Conservation (phyloP, 2,797 vertebrate genomes). For the Oryzias sinensis region DNA sequence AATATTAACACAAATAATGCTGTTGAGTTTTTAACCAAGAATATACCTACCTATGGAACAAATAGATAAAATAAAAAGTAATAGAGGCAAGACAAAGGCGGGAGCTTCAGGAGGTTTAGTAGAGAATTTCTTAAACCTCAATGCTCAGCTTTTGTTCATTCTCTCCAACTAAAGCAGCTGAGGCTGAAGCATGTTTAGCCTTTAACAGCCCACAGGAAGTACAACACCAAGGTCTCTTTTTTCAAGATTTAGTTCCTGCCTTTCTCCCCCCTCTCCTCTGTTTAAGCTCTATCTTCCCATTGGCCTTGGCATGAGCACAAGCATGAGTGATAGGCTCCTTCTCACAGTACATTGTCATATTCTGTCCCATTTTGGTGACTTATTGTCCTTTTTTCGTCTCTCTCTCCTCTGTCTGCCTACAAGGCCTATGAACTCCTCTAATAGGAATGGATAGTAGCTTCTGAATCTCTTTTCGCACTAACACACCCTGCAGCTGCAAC, state of each 20-base stretch:
- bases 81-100: no score
- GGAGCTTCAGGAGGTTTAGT: no score
- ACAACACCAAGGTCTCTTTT: slow-evolving; percentile 33
- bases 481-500: slow-evolving; percentile 15
- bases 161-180: slow-evolving; percentile 39
- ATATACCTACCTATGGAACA: no score
- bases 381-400: slow-evolving; percentile 12
- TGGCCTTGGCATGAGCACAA: slow-evolving; percentile 10
- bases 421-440: slow-evolving; percentile 29
- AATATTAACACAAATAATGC: no score
- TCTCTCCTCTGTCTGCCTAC: slow-evolving; percentile 7
- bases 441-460: slow-evolving; percentile 54
- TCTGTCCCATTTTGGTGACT: slow-evolving; percentile 40
- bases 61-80: no score
- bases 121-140: no score
- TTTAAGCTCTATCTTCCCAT: slow-evolving; percentile 3
- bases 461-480: slow-evolving; percentile 25
- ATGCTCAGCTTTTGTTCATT: neutral
- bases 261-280: slow-evolving; percentile 2
- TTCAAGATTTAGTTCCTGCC: slow-evolving; percentile 14
- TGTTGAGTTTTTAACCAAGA: no score
- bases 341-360: slow-evolving; percentile 14
- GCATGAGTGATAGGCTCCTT: slow-evolving; percentile 26
- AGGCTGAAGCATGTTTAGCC: slow-evolving; percentile 55
- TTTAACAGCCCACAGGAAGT: slow-evolving; percentile 50